Conservation (phyloP, 2,797 vertebrate genomes). For the Typhlichthys subterraneus region DNA sequence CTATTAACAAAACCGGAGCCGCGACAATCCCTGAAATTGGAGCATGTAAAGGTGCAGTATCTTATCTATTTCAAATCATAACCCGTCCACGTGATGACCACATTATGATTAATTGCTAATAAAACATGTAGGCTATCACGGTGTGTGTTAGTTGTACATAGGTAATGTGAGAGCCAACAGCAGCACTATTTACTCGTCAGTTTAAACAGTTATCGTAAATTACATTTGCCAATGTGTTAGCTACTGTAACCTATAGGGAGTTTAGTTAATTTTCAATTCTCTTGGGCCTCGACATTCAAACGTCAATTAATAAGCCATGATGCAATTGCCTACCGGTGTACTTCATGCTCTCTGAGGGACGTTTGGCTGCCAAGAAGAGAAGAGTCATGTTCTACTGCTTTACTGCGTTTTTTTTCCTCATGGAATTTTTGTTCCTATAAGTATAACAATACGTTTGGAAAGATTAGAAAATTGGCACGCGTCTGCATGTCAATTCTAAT, state of each 20-base stretch:
- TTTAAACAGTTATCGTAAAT: not conserved
- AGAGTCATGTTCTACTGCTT: slow-evolving; percentile 58
- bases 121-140: not conserved
- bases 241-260: not conserved
- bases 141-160: too few relatives aligned
- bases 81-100: too few relatives aligned
- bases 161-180: too few relatives aligned
- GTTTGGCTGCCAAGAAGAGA: slow-evolving; percentile 56
- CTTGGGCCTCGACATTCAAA: slow-evolving; percentile 38
- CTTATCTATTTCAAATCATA: not conserved
- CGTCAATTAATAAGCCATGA: slow-evolving; percentile 32
- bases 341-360: slow-evolving; percentile 42
- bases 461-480: slow-evolving; percentile 37
- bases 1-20: slow-evolving; percentile 67
- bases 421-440: slow-evolving; percentile 46
- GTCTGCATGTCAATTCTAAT: slow-evolving; percentile 29
- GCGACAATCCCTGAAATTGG: slow-evolving; percentile 69
- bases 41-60: slow-evolving; percentile 77
- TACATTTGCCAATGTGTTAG: not conserved
- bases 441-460: slow-evolving; percentile 53
- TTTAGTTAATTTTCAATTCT: slow-evolving; percentile 19
- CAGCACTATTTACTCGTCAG: not conserved
- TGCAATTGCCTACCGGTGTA: slow-evolving; percentile 42
- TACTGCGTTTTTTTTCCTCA: slow-evolving; percentile 35
- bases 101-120: not conserved